A percentile compares a stretch with the other conserved stretches of the same genome.
Conservation (phyloP, 2,888 invertebrate species). For the Caenorhabditis angaria region DNA sequence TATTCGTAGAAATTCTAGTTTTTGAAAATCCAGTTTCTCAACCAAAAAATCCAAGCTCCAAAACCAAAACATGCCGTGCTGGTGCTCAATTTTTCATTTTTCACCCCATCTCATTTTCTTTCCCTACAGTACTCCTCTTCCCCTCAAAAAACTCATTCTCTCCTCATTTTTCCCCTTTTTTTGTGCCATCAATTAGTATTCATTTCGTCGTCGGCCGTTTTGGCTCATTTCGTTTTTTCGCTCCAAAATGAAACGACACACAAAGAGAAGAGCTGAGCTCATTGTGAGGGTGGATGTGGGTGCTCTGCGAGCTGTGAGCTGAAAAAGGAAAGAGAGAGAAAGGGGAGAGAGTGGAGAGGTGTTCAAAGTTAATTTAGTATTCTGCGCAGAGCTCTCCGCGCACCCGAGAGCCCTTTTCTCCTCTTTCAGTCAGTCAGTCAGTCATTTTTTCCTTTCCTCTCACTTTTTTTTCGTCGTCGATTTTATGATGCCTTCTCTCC, state of each 20-base stretch:
- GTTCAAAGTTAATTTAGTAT: conserved; percentile 4
- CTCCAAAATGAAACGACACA: not conserved
- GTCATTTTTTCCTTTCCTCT: not conserved
- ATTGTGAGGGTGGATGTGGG: conserved; percentile 4
- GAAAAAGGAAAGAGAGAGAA: conserved; percentile 9
- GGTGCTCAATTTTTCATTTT: no score
- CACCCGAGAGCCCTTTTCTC: not conserved
- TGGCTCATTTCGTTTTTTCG: not conserved
- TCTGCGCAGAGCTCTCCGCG: not conserved
- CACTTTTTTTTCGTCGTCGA: not conserved
- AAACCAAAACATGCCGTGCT: no score
- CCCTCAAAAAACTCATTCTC: not conserved
- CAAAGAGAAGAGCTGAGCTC: not conserved
- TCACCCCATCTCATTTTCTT: not conserved
- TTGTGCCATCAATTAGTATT: not conserved
- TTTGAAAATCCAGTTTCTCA: no score
- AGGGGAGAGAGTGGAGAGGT: conserved; percentile 3
- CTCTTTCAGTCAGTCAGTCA: not conserved
- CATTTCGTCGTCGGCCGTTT: not conserved
- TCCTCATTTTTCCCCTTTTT: not conserved
- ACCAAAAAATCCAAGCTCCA: no score
- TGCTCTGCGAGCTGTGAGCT: not conserved
- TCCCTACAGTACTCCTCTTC: not conserved
- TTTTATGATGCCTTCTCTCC: not conserved
- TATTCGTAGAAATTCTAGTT: no score